phyloP scores from a whole-genome alignment of 2,797 vertebrate species.

The Arnoldichthys spilopterus region DNA sequence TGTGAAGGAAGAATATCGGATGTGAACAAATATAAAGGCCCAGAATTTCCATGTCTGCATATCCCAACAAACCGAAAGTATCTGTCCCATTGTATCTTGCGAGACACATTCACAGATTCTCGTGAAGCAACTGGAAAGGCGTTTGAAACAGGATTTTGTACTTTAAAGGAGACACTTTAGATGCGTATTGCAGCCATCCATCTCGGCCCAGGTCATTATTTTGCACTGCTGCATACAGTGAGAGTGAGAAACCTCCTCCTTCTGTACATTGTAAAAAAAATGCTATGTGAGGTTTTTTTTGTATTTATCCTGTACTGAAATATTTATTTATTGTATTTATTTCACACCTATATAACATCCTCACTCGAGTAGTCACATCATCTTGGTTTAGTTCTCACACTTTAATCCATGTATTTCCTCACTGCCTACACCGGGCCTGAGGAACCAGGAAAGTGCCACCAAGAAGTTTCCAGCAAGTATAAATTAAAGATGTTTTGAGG shows the following conservation, averaged over 20 bases:
- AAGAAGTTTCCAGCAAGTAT: not conserved
- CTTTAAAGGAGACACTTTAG: not conserved
- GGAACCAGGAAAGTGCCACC: not conserved
- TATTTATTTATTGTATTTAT: slow-evolving; percentile 84
- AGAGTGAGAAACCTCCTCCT: slow-evolving; percentile 15
- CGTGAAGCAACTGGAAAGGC: not conserved
- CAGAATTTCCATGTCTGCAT: too few species aligned
- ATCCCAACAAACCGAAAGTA: too few species aligned
- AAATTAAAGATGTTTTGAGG: not conserved
- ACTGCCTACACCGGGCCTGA: slow-evolving; percentile 27
- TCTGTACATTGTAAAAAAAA: slow-evolving; percentile 39
- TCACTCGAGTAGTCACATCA: slow-evolving; percentile 54
- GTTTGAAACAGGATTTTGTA: not conserved
- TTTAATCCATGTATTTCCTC: slow-evolving; percentile 38
- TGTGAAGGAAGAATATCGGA: too few species aligned
- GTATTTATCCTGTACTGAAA: slow-evolving; percentile 72
- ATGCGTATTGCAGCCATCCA: not conserved
- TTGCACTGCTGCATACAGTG: slow-evolving; percentile 25
- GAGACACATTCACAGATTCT: not conserved
- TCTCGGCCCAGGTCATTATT: not conserved
- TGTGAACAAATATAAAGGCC: too few species aligned
- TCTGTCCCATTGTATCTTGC: not conserved
- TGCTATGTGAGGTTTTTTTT: slow-evolving; percentile 39
- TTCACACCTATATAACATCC: slow-evolving; percentile 64
- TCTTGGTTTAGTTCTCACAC: slow-evolving; percentile 32